Base-by-base conservation (phyloP, 2,113 vertebrate genomes). In the Acanthochromis polyacanthus region DNA sequence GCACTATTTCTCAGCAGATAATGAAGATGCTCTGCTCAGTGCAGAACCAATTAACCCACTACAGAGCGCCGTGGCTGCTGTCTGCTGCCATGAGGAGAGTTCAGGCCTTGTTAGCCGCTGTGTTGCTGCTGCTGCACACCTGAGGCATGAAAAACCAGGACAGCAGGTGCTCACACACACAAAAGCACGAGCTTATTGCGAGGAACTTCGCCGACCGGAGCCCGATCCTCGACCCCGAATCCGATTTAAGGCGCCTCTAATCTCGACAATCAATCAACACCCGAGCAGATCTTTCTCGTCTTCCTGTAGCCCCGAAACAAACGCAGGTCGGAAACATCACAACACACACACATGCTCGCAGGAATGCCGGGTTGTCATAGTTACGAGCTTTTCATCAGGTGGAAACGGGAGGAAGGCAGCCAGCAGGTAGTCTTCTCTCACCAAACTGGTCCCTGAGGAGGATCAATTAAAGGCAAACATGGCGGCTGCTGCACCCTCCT, bases 381-480 rank as follows among this genome's bases (percentile, higher is more conserved):
- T 59, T 56, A 81, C 80, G 0, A 56, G 60, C 52, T 51, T 69
- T 74, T 85, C 40, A 81, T 81, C 78, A 62, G 50, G 36, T 60
- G 20, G 45, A 10, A 66, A 62, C 58, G 0, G 6, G 69, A 75
- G 69, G 71, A 56, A 61, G 65, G 23, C 62, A 62, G 80, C 68
- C 77, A 75, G 86, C 70, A 82, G 89, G 89, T 68, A 59, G 76
- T 73, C 70, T 61, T 62, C 59, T 76, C 38, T 70, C 25, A 20
- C 73, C 72, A 57, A 63, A 70, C 40, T 55, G 22, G 16, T 81
- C 84, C 76, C 80, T 1, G 70, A 81, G 76, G 81, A 88, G 70
- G 73, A 78, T 83, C 83, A 81, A 81, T 90, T 86, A 87, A 73
- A 78, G 63, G 73, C 61, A 82, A 79, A 64, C 58, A 45, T 68